Conservation (phyloP, 1,140 invertebrate species). For the Cotesia typhae region DNA sequence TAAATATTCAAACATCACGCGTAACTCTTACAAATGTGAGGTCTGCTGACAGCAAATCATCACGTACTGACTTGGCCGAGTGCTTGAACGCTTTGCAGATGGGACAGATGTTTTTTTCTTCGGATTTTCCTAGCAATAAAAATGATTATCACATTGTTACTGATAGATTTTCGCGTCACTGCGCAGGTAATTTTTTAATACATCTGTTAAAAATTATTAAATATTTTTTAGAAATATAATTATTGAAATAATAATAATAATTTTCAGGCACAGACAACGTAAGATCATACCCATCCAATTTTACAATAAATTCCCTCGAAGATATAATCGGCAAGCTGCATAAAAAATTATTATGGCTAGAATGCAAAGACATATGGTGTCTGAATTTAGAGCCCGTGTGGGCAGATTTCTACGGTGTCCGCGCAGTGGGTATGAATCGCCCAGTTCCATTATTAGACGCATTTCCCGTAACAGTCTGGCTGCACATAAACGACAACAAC, state of each 20-base stretch:
- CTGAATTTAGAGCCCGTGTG: slow-evolving; percentile 88
- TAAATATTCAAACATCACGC: slow-evolving; percentile 84
- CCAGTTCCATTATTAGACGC: slow-evolving; percentile 90
- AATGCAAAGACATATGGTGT: slow-evolving; percentile 88
- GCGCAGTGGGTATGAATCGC: slow-evolving; percentile 75
- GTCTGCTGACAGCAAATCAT: slow-evolving; percentile 72
- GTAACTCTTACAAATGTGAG: slow-evolving; percentile 83
- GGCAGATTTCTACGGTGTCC: slow-evolving; percentile 88
- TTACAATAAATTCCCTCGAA: slow-evolving; percentile 60
- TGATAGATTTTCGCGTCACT: slow-evolving; percentile 79
- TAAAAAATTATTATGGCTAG: slow-evolving; percentile 81
- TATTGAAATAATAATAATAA: neutral
- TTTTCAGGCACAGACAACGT: slow-evolving; percentile 67
- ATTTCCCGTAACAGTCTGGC: slow-evolving; percentile 87
- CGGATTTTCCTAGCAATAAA: slow-evolving; percentile 75
- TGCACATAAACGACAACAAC: slow-evolving; percentile 63
- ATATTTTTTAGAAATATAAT: no score
- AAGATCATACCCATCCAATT: slow-evolving; percentile 56
- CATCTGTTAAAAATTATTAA: no score
- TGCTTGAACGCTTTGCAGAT: slow-evolving; percentile 78
- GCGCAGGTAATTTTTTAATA: slow-evolving; percentile 65
- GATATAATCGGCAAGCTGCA: slow-evolving; percentile 65
- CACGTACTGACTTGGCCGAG: slow-evolving; percentile 76
- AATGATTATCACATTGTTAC: slow-evolving; percentile 76
- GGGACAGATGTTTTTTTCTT: slow-evolving; percentile 77